A percentile compares a stretch with the other conserved stretches of the same genome.
Evolutionary conservation across 1,140 invertebrate species (phyloP).

Genomic region (Drosophila littoralis): DNA sequence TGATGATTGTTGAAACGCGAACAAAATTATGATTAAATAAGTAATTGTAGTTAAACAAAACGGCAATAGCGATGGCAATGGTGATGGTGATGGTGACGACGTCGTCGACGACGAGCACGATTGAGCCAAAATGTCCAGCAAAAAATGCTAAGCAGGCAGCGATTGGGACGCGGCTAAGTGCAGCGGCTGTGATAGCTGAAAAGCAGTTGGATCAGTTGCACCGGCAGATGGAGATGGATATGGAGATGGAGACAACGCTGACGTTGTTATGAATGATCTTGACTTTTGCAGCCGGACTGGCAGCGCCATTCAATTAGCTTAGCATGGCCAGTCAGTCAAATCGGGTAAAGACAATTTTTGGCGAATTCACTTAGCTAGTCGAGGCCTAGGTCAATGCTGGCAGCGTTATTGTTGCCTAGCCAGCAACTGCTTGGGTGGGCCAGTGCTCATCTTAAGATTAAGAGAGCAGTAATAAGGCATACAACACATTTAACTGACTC

Average conservation of each 20-base stretch:
- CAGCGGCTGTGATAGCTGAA: constrained; percentile 35
- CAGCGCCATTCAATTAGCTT: constrained; percentile 39
- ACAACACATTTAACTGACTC: constrained; percentile 6
- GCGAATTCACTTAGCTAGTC: constrained; percentile 16
- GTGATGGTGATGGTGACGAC: constrained; percentile 15
- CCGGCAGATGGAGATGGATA: constrained; percentile 26
- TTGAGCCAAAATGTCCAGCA: constrained; percentile 29
- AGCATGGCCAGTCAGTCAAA: constrained; percentile 1
- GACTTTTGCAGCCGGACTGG: constrained; percentile 28
- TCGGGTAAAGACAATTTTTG: constrained; percentile 1
- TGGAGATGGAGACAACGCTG: constrained; percentile 21
- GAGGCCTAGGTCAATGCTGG: constrained; percentile 65
- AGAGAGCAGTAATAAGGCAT: constrained; percentile 15
- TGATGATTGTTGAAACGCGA: constrained; percentile 83
- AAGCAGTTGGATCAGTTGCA: constrained; percentile 20
- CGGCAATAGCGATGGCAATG: constrained; percentile 37
- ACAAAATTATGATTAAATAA: constrained; percentile 84
- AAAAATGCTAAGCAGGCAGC: constrained; percentile 59
- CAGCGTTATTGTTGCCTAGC: neutral
- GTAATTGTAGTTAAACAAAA: constrained; percentile 82
- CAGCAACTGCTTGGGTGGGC: constrained; percentile 52
- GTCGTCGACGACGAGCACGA: constrained; percentile 35
- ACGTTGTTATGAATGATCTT: constrained; percentile 35
- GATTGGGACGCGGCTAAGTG: constrained; percentile 56
- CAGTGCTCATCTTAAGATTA: constrained; percentile 41